Conservation (phyloP, 2,888 invertebrate genomes). For the Metallyticus violacea region DNA sequence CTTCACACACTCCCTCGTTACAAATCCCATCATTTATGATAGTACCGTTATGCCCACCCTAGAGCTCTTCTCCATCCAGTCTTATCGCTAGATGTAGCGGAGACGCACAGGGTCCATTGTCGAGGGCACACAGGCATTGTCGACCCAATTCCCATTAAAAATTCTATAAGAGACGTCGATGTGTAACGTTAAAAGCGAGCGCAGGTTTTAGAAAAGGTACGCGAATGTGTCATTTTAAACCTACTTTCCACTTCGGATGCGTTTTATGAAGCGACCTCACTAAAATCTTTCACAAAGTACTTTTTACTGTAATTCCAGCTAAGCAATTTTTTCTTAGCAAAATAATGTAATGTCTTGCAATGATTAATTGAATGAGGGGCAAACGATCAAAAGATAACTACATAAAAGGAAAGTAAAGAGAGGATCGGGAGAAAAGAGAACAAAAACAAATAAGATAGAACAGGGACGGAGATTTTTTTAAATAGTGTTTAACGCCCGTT, state of each 20-base stretch:
- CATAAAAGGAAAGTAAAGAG: too few relatives aligned
- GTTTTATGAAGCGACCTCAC: neutral
- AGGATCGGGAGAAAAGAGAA: too few relatives aligned
- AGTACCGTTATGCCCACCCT: neutral
- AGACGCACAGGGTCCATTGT: neutral
- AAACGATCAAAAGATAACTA: too few relatives aligned
- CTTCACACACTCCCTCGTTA: neutral
- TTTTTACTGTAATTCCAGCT: too few relatives aligned
- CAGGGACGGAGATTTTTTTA: too few relatives aligned
- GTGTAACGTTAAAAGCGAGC: neutral
- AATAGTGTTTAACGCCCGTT: too few relatives aligned
- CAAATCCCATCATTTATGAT: neutral
- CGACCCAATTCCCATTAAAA: neutral
- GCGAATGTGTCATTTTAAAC: neutral
- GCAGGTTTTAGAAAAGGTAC: neutral
- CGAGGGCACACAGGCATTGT: neutral
- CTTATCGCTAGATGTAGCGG: neutral
- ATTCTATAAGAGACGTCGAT: constrained; percentile 1
- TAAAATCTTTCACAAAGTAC: too few relatives aligned
- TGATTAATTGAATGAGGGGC: too few relatives aligned
- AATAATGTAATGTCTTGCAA: too few relatives aligned
- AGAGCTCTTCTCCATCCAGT: neutral
- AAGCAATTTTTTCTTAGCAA: too few relatives aligned
- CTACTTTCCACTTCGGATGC: neutral
- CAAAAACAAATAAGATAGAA: too few relatives aligned